Conservation (phyloP, 2,113 vertebrate species). For the Cranoglanis bouderius region DNA sequence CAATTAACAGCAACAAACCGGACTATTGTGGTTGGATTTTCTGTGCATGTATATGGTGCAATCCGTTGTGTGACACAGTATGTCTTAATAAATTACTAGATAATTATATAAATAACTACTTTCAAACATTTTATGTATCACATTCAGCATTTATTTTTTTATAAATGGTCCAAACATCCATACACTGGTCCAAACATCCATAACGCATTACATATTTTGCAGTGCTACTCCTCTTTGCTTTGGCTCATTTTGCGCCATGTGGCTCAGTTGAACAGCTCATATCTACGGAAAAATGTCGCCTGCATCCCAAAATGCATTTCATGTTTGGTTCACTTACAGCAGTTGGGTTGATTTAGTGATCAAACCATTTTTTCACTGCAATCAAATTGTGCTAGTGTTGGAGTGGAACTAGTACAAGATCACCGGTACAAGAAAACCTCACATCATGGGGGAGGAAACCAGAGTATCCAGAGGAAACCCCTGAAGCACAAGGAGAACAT, state of each 20-base stretch:
- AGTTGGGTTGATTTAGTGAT: neutral
- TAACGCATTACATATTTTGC: neutral
- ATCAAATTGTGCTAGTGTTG: neutral
- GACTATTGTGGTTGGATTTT: neutral
- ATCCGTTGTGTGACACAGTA: neutral
- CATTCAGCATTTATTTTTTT: neutral
- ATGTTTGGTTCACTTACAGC: neutral
- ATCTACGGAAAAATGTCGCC: neutral
- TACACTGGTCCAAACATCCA: neutral
- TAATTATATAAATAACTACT: neutral
- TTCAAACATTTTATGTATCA: neutral
- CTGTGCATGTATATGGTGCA: neutral
- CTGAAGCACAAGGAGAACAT: too few species aligned
- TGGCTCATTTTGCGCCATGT: neutral
- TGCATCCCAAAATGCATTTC: neutral
- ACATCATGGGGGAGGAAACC: neutral
- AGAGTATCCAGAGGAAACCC: too few species aligned
- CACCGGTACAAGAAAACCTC: neutral
- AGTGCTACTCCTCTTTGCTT: neutral
- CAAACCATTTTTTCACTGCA: neutral
- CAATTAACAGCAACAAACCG: neutral
- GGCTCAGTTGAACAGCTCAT: neutral
- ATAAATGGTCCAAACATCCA: neutral
- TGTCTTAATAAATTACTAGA: neutral
- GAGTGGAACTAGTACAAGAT: neutral